A percentile compares a stretch with the other conserved stretches of the same genome.
Conservation (phyloP, 2,113 vertebrate species). For the Notarius quadriscutis region DNA sequence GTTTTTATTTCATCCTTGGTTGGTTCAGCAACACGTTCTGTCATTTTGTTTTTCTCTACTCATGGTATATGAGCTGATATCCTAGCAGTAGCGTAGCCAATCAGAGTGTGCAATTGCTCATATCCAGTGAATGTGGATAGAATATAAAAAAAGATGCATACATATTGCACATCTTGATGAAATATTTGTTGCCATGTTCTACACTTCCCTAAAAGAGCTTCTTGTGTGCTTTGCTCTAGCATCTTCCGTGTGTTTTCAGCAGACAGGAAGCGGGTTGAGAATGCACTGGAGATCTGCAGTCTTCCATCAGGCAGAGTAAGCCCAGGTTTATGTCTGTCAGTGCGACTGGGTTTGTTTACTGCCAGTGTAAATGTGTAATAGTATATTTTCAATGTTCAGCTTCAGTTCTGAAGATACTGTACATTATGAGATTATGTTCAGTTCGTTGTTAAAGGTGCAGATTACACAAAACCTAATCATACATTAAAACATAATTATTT, state of each 20-base stretch:
- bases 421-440: neutral
- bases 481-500: neutral
- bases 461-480: neutral
- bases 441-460: neutral
- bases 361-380: neutral
- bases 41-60: no score
- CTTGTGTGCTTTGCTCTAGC: slow-evolving; percentile 68
- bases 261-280: slow-evolving; percentile 95
- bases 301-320: slow-evolving; percentile 95
- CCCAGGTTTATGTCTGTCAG: slow-evolving; percentile 26
- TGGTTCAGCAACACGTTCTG: no score
- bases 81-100: no score
- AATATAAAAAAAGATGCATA: neutral
- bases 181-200: neutral
- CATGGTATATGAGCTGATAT: no score
- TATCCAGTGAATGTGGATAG: no score
- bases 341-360: slow-evolving; percentile 15
- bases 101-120: no score
- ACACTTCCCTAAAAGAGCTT: slow-evolving; percentile 16
- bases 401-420: neutral
- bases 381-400: neutral
- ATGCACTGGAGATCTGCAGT: slow-evolving; percentile 87
- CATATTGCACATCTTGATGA: neutral
- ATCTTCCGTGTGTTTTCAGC: slow-evolving; percentile 91
- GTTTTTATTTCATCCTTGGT: no score